Percentiles rank a stretch among this genome's conserved stretches.
phyloP scores from a whole-genome alignment of 1,140 invertebrate species.

The Pseudomyrmex pallidus region DNA sequence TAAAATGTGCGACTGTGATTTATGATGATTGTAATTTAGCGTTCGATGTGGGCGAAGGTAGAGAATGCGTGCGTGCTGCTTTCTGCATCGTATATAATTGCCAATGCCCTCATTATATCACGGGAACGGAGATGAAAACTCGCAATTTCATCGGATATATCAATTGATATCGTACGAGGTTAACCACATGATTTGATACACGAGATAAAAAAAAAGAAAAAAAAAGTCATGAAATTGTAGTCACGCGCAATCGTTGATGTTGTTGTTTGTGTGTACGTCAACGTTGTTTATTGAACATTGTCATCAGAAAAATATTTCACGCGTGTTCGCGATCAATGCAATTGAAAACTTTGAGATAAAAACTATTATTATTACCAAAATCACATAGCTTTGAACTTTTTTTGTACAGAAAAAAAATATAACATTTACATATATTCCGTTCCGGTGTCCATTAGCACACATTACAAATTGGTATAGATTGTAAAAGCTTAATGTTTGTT shows the following conservation, averaged over 20 bases:
- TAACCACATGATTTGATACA: constrained; percentile 3
- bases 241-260: no score
- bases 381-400: not conserved
- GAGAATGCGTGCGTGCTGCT: not conserved
- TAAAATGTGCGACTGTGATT: constrained; percentile 49
- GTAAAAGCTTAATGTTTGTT: constrained; percentile 37
- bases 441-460: constrained; percentile 15
- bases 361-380: not conserved
- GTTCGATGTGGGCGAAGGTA: constrained; percentile 4
- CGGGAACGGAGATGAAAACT: constrained; percentile 1
- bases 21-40: constrained; percentile 55
- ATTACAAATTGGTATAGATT: constrained; percentile 17
- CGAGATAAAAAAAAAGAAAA: constrained; percentile 11
- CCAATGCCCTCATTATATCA: constrained; percentile 36
- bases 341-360: not conserved
- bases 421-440: not conserved
- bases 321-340: not conserved
- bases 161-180: not conserved
- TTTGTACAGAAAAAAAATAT: not conserved
- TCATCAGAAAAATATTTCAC: constrained; percentile 28
- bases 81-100: constrained; percentile 23
- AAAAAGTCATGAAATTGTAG: no score
- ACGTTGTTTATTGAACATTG: not conserved
- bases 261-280: no score
- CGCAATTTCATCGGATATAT: not conserved